Percentiles rank a stretch among this genome's conserved stretches.
Conservation (phyloP, 2,797 vertebrate genomes). For the Sebastolobus alascanus region DNA sequence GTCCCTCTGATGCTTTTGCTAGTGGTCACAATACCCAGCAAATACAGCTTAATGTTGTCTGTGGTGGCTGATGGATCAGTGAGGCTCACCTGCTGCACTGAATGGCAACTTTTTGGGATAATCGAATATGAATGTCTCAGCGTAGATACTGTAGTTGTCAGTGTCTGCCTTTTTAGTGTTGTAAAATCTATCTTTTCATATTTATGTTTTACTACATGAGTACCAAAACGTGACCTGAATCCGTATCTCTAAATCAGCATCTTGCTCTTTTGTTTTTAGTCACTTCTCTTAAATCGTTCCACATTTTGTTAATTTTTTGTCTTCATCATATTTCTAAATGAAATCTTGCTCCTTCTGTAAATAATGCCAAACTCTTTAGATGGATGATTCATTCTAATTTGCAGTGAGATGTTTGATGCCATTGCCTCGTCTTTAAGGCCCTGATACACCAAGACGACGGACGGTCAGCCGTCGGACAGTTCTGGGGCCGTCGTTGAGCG, state of each 20-base stretch:
- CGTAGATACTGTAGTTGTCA: background rate
- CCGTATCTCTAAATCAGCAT: background rate
- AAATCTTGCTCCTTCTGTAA: background rate
- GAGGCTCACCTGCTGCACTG: conserved; percentile 19
- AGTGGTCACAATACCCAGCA: background rate
- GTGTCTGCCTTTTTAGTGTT: background rate
- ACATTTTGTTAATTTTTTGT: background rate
- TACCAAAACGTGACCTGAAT: background rate
- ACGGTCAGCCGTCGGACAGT: too few relatives aligned
- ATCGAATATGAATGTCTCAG: background rate
- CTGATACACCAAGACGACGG: too few relatives aligned
- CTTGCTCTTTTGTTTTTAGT: background rate
- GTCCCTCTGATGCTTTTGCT: conserved; percentile 22
- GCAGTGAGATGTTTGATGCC: too few relatives aligned
- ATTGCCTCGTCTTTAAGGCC: too few relatives aligned
- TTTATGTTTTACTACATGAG: background rate
- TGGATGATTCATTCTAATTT: too few relatives aligned
- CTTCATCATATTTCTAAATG: background rate
- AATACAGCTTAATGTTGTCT: background rate
- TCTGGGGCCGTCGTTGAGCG: too few relatives aligned
- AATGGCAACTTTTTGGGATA: background rate
- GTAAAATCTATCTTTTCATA: background rate
- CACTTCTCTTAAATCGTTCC: background rate
- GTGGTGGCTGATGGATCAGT: background rate
- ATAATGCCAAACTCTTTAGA: background rate